Evolutionary conservation across 2,888 invertebrate species (phyloP).

Genomic region (Sepioteuthis lessoniana): DNA sequence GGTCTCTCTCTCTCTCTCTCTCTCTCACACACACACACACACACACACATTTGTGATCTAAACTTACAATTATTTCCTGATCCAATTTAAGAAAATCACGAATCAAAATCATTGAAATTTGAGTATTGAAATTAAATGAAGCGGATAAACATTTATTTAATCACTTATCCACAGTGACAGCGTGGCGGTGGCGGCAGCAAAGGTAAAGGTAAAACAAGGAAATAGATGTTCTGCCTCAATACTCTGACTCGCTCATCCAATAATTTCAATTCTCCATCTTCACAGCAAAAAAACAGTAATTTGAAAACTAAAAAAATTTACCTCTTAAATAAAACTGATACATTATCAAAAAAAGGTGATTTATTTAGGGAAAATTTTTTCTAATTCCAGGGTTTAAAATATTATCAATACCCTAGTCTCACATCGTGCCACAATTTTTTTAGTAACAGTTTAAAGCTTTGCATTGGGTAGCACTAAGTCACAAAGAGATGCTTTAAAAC

Average conservation of each 20-base stretch:
- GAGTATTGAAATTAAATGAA: not conserved
- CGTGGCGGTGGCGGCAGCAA: not conserved
- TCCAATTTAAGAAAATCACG: not conserved
- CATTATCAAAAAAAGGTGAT: too few species aligned
- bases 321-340: not conserved
- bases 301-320: not conserved
- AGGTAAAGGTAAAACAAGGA: not conserved
- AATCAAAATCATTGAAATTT: not conserved
- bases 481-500: too few species aligned
- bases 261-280: not conserved
- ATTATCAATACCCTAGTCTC: too few species aligned
- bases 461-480: too few species aligned
- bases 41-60: not conserved
- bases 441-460: too few species aligned
- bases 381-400: too few species aligned
- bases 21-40: too few species aligned
- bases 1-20: too few species aligned
- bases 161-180: not conserved
- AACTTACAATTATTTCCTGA: not conserved
- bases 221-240: not conserved
- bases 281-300: not conserved
- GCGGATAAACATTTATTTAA: not conserved
- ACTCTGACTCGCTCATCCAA: not conserved
- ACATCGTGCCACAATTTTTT: too few species aligned
- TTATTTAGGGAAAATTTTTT: too few species aligned